Conservation (phyloP, 1,140 invertebrate species). For the Pygmarrhopalites habei region DNA sequence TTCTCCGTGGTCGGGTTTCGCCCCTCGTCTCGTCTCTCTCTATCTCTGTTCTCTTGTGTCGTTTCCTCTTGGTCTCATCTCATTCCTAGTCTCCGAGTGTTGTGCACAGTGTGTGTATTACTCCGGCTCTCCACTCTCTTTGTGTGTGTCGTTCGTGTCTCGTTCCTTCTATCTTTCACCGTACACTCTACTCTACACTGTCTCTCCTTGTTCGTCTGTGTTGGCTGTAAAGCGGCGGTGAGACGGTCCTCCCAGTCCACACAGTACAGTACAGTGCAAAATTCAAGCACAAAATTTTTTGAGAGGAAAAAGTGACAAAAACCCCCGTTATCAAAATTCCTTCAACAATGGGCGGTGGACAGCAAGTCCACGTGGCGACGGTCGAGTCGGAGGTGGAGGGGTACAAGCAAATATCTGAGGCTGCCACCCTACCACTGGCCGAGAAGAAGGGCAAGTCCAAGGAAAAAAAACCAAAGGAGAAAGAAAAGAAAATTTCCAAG, state of each 20-base stretch:
- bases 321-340: no score
- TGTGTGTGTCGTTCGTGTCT: constrained; percentile 7
- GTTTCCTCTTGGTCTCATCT: constrained; percentile 6
- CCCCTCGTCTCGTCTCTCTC: constrained; percentile 14
- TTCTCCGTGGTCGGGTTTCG: constrained; percentile 15
- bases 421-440: constrained; percentile 35
- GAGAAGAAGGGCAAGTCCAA: constrained; percentile 37
- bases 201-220: background rate
- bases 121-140: constrained; percentile 4
- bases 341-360: constrained; percentile 58
- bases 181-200: no score
- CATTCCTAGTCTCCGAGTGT: background rate
- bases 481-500: constrained; percentile 32
- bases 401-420: constrained; percentile 37
- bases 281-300: no score
- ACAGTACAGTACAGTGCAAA: background rate
- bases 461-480: constrained; percentile 35
- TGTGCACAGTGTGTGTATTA: constrained; percentile 4
- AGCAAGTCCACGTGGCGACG: constrained; percentile 76
- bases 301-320: no score
- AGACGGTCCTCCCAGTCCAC: background rate
- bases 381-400: constrained; percentile 52
- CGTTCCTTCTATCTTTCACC: constrained; percentile 8
- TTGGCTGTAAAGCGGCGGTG: no score
- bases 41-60: constrained; percentile 8